Percentiles rank a stretch among this genome's conserved stretches.
These are phyloP conservation scores for Carcharodon carcharias DNA, from an alignment of 2,797 vertebrate genomes.

Conservation along the genomic window DNA sequence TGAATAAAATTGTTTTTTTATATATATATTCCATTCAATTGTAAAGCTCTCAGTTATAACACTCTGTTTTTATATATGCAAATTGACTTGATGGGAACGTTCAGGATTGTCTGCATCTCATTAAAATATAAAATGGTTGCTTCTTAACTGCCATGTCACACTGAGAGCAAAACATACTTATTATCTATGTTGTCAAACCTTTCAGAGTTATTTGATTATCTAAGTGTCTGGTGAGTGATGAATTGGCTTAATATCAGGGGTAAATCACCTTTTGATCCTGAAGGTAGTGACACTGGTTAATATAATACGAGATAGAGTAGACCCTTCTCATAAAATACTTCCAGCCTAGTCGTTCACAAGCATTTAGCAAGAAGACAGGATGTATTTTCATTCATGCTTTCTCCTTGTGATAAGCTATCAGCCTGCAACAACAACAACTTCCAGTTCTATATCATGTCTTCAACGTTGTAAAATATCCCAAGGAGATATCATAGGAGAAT, in stretches of 20 bases:
- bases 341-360: background rate
- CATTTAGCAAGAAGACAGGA: background rate
- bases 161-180: background rate
- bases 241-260: background rate
- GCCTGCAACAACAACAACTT: background rate
- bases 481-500: background rate
- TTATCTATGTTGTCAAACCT: background rate
- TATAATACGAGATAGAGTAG: background rate
- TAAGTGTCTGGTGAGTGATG: background rate
- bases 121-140: background rate
- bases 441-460: background rate
- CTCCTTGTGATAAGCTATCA: background rate
- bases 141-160: background rate
- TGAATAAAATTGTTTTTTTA: background rate
- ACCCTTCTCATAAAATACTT: background rate
- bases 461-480: background rate
- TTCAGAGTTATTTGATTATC: background rate
- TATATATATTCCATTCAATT: background rate
- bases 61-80: background rate
- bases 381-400: background rate
- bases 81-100: background rate
- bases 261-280: background rate
- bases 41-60: background rate
- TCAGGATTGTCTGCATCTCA: background rate
- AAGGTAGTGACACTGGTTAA: background rate